Percentiles rank a stretch among this genome's conserved stretches.
Evolutionary conservation across 2,113 vertebrate genomes (phyloP).

Genomic region (Quiscalus mexicanus): DNA sequence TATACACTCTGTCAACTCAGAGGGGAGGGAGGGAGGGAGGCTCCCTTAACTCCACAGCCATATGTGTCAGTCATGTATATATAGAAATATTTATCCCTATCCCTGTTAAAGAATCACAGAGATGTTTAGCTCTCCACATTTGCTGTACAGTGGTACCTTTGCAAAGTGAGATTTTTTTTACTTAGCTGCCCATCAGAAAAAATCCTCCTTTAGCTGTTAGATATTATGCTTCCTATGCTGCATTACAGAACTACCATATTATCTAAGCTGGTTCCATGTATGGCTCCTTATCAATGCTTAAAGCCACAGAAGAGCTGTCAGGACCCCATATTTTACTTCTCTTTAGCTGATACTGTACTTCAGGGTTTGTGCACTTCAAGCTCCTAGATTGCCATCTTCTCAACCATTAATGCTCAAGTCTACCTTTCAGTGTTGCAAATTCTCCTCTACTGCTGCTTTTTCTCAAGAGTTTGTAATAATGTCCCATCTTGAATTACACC

Average conservation of each 20-base stretch:
- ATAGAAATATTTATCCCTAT: not conserved
- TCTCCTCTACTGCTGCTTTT: not conserved
- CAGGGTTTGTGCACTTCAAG: not conserved
- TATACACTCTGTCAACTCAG: not conserved
- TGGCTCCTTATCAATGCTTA: not conserved
- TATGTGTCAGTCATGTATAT: rapidly evolving
- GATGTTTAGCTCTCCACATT: not conserved
- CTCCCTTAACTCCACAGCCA: not conserved
- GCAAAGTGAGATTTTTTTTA: not conserved
- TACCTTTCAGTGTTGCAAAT: not conserved
- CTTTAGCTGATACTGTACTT: not conserved
- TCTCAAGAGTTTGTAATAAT: not conserved
- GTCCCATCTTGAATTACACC: not conserved
- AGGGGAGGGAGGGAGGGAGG: not conserved
- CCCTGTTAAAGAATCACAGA: not conserved
- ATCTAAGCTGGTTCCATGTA: not conserved
- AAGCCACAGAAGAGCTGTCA: not conserved
- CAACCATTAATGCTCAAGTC: not conserved
- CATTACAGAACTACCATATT: not conserved
- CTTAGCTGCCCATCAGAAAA: not conserved
- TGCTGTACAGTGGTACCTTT: not conserved
- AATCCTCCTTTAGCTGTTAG: not conserved
- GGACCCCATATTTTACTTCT: not conserved
- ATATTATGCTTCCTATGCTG: not conserved
- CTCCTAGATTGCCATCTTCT: not conserved